Evolutionary conservation across 2,888 invertebrate genomes (phyloP).

Genomic region (Syrista parreyssii): DNA sequence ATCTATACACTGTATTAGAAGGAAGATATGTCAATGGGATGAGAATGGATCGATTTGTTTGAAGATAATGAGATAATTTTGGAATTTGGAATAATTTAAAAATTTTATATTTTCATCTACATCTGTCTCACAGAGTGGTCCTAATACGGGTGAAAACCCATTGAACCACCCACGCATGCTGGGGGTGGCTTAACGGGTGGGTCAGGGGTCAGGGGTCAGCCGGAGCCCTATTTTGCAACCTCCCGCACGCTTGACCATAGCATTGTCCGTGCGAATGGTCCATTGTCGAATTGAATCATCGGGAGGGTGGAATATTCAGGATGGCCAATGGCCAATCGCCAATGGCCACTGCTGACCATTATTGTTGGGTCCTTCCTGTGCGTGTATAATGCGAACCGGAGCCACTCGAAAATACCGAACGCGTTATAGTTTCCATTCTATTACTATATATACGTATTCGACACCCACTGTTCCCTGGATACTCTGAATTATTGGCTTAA

Average conservation of each 20-base stretch:
- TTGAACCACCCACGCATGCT: constrained; percentile 43
- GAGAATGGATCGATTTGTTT: no score
- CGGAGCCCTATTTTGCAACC: constrained; percentile 47
- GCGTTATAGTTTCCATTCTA: neutral
- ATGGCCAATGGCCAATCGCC: constrained; percentile 59
- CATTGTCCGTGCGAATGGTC: constrained; percentile 58
- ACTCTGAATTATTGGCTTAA: constrained; percentile 60
- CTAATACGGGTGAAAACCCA: neutral
- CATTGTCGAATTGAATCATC: constrained; percentile 65
- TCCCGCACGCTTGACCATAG: constrained; percentile 57
- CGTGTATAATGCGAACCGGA: constrained; percentile 24
- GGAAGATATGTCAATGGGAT: no score
- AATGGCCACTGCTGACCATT: constrained; percentile 55
- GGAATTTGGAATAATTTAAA: no score
- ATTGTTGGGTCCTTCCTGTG: constrained; percentile 40
- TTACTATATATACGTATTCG: neutral
- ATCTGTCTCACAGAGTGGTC: neutral
- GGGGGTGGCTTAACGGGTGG: constrained; percentile 7
- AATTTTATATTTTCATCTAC: no score
- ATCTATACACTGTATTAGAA: no score
- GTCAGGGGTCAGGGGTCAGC: constrained; percentile 31
- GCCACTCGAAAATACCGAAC: constrained; percentile 29
- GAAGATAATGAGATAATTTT: no score
- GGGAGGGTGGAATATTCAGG: constrained; percentile 54
- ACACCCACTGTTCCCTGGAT: constrained; percentile 31